Base-by-base conservation (phyloP, 2,888 invertebrate species). In the Deilephila porcellus region DNA sequence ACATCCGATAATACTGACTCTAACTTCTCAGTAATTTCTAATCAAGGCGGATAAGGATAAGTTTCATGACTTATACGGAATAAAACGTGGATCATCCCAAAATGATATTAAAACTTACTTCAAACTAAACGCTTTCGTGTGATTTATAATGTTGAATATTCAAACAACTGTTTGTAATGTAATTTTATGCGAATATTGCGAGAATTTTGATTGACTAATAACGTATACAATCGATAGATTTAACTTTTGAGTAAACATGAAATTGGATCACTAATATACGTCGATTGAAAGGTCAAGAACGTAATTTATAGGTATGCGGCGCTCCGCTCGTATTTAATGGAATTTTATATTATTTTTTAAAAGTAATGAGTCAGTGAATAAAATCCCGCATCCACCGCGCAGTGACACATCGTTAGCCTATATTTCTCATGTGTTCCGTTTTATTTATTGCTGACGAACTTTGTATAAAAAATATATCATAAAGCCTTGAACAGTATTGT, bases 281-380 rank as follows among this genome's bases (percentile, higher is more conserved):
- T 20, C 25, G 17, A 14, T 34, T 34, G 64, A 73, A 73, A 73
- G 64, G 72, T 67, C 72, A 73, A 73, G 72, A 67, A 37, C 67
- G 56, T 20, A 60, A 60, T 8, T 45, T 25, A 71, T 62, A 25
- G 45, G 19, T 52, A 71, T 29, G 45, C 60, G 29, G n/a, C 20
- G 25, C 19, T 63, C 8, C 8, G 17, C 17, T 14, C 25, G 5
- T 52, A 67, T 67, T 25, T 20, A 67, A 52, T 67, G 52, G 45
- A 17, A 45, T 20, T 25, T 67, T 45, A 25, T 67, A 29, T 52
- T 52, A 20, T 20, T 52, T 67, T n/a, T 67, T 67, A 52, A 67
- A 25, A 45, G 52, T 67, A 67, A 67, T 67, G 67, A 67, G 25
- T 67, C 67, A 67, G 67, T 67, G 17, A 64, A 64, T 37, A 64